Conservation (phyloP, 2,113 vertebrate species). For the Numida meleagris region DNA sequence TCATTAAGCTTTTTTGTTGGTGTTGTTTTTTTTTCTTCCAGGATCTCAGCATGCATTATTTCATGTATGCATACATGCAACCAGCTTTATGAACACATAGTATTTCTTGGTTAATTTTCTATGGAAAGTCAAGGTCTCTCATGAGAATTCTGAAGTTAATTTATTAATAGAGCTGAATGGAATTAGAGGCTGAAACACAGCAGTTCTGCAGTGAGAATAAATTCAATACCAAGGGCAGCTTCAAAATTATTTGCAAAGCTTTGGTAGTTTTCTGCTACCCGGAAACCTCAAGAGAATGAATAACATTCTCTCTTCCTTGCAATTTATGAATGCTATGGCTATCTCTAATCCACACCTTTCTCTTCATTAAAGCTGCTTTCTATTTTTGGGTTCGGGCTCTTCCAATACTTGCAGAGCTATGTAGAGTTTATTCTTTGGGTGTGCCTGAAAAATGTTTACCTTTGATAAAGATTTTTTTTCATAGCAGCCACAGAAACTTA, state of each 20-base stretch:
- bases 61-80: neutral
- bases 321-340: neutral
- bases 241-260: neutral
- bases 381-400: neutral
- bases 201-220: neutral
- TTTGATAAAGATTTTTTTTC: conserved; percentile 48
- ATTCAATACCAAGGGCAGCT: neutral
- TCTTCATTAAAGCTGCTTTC: neutral
- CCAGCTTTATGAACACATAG: neutral
- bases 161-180: neutral
- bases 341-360: neutral
- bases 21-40: neutral
- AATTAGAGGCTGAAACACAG: neutral
- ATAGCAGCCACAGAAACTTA: neutral
- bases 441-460: conserved; percentile 56
- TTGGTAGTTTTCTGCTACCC: neutral
- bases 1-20: neutral
- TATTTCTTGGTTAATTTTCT: neutral
- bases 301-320: neutral
- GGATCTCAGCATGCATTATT: neutral
- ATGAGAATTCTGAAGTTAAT: neutral
- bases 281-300: neutral
- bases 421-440: neutral
- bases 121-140: neutral
- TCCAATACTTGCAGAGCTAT: neutral